Evolutionary conservation across 2,888 invertebrate species (phyloP).

Genomic region (Carterocephalus palaemon): DNA sequence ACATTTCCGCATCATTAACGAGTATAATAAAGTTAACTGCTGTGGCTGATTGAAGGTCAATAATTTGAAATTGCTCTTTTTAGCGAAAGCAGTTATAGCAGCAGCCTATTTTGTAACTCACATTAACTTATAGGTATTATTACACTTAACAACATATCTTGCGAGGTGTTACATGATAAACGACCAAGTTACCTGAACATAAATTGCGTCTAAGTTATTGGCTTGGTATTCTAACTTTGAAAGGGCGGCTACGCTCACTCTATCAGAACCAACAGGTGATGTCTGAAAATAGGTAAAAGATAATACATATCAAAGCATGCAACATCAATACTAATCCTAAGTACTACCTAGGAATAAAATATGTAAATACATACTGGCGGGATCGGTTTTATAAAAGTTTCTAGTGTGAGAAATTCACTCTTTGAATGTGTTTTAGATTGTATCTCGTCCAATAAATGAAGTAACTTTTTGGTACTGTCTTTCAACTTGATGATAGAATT

Average conservation of each 20-base stretch:
- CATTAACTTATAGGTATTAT: background rate
- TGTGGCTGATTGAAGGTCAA: no score
- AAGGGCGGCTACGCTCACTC: conserved; percentile 30
- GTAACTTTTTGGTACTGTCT: conserved; percentile 57
- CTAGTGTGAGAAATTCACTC: conserved; percentile 12
- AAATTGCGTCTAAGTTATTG: conserved; percentile 44
- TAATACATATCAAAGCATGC: no score
- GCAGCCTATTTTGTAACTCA: no score
- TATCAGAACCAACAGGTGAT: background rate
- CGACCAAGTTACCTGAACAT: conserved; percentile 41
- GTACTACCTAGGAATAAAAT: background rate
- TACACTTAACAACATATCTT: no score
- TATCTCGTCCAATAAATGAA: conserved; percentile 55
- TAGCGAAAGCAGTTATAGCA: no score
- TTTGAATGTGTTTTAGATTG: conserved; percentile 48
- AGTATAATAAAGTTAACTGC: no score
- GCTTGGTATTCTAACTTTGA: conserved; percentile 46
- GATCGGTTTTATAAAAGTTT: conserved; percentile 30
- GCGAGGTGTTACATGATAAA: no score
- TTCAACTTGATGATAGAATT: conserved; percentile 48
- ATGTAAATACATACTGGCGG: conserved; percentile 19
- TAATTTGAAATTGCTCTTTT: no score
- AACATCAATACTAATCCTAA: no score
- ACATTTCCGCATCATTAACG: no score
- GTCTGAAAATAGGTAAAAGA: no score